Evolutionary conservation across 2,888 invertebrate genomes (phyloP).

Genomic region (Ophion ventricosus): DNA sequence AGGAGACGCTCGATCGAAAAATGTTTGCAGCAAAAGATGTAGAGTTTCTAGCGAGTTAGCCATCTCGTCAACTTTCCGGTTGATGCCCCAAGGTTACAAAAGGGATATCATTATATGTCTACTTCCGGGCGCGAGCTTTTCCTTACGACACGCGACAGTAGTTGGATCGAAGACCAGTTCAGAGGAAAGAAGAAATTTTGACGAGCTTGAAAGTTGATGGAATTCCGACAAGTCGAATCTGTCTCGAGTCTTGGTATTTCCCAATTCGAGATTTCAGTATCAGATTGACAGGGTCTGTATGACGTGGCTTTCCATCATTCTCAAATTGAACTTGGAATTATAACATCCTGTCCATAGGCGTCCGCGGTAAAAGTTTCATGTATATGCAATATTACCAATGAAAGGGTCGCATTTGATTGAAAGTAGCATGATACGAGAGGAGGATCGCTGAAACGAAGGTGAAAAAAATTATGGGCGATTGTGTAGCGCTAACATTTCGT

Average conservation of each 20-base stretch:
- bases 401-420: conserved; percentile 8
- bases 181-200: not conserved
- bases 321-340: not conserved
- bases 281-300: not conserved
- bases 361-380: not conserved
- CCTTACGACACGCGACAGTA: not conserved
- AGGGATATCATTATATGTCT: not conserved
- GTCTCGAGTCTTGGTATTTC: not conserved
- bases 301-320: not conserved
- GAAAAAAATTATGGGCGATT: conserved; percentile 28
- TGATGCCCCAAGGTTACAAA: not conserved
- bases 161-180: not conserved
- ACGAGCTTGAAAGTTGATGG: not conserved
- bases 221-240: not conserved
- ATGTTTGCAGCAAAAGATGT: not conserved
- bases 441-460: conserved; percentile 4
- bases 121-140: too few relatives aligned
- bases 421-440: conserved; percentile 31
- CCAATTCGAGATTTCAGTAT: not conserved
- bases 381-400: conserved; percentile 6
- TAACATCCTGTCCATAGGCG: not conserved
- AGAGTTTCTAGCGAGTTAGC: not conserved
- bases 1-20: not conserved
- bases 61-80: not conserved
- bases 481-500: conserved; percentile 58